A percentile compares a stretch with the other conserved stretches of the same genome.
Conservation (phyloP, 2,113 vertebrate genomes). For the Oncorhynchus keta region DNA sequence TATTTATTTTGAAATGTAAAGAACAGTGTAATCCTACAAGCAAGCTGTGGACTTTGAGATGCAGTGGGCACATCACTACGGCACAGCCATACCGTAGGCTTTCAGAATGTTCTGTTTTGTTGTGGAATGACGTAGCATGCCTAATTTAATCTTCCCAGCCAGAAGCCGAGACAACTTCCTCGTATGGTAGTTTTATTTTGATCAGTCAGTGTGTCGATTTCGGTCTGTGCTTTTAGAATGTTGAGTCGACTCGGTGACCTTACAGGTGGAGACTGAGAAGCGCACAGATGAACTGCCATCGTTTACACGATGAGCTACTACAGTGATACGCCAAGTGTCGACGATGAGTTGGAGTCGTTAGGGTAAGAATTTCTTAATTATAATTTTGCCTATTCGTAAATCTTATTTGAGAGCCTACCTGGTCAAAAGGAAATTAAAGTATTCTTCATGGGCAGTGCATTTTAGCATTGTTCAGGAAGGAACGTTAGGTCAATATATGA, state of each 20-base stretch:
- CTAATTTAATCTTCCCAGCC: neutral
- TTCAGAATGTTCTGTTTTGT: slow-evolving; percentile 2
- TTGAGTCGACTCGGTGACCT: too few species aligned
- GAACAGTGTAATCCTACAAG: too few species aligned
- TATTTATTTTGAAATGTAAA: too few species aligned
- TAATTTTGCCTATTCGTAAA: too few species aligned
- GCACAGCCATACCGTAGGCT: too few species aligned
- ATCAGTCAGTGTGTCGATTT: neutral
- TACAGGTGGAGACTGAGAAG: neutral
- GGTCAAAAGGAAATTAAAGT: too few species aligned
- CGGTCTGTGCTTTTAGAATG: neutral
- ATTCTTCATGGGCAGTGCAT: too few species aligned
- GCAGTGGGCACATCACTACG: too few species aligned
- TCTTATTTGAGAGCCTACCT: too few species aligned
- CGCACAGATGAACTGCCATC: neutral
- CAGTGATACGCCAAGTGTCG: slow-evolving; percentile 34
- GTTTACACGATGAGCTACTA: slow-evolving; percentile 52
- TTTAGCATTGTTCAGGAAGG: too few species aligned
- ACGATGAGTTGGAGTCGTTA: slow-evolving; percentile 65
- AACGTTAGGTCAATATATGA: too few species aligned
- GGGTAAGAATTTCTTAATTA: slow-evolving; percentile 40
- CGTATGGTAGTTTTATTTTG: neutral
- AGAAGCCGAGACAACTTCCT: neutral
- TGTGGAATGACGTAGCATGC: slow-evolving; percentile 17
- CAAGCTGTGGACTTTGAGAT: too few species aligned